A percentile compares a stretch with the other conserved stretches of the same genome.
Evolutionary conservation across 2,113 vertebrate genomes (phyloP).

Genomic region (Tupaia tana): DNA sequence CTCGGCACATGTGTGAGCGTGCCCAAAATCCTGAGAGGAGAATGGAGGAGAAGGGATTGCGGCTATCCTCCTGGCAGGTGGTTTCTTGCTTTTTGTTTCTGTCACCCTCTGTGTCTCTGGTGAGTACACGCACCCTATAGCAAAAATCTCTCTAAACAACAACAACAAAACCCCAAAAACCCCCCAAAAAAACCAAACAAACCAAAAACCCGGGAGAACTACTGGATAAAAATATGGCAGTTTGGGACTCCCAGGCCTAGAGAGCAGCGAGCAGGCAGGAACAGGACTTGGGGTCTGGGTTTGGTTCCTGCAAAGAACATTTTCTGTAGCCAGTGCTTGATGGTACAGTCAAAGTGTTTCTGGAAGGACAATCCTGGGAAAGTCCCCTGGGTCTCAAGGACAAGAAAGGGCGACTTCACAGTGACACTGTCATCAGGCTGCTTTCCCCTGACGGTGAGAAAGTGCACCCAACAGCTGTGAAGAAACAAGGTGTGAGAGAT

Average conservation of each 20-base stretch:
- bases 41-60: no score
- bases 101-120: no score
- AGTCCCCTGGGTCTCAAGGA: background rate
- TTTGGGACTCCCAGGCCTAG: background rate
- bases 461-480: background rate
- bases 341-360: background rate
- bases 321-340: conserved; percentile 23
- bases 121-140: no score
- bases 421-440: background rate
- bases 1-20: no score
- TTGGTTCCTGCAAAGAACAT: background rate
- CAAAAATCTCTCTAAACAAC: no score
- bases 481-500: conserved; percentile 6
- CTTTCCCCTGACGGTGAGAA: background rate
- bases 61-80: no score
- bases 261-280: background rate
- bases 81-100: no score
- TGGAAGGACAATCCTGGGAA: background rate
- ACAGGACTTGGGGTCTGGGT: background rate
- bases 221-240: background rate
- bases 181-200: no score
- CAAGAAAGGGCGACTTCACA: background rate
- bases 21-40: no score
- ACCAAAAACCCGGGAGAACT: background rate
- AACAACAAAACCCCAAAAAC: no score